Percentiles rank a stretch among this genome's conserved stretches.
phyloP scores from a whole-genome alignment of 2,888 invertebrate genomes.

The Apodemia mormo region DNA sequence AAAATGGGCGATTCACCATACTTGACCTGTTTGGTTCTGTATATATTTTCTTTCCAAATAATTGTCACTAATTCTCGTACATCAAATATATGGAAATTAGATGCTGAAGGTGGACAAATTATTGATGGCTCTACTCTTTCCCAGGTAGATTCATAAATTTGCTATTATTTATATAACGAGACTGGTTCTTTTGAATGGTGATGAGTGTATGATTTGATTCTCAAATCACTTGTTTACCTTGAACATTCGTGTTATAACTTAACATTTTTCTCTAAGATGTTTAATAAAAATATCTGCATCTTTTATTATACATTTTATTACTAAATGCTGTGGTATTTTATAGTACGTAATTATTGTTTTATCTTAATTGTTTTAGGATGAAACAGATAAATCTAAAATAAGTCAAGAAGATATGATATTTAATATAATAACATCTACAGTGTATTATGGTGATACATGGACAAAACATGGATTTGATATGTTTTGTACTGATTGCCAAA shows the following conservation, averaged over 20 bases:
- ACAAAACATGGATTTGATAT: conserved; percentile 84
- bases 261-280: neutral
- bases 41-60: conserved; percentile 87
- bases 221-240: conserved; percentile 36
- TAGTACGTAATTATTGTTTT: too few relatives aligned
- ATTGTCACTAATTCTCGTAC: conserved; percentile 89
- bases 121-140: conserved; percentile 83
- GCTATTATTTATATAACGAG: conserved; percentile 30
- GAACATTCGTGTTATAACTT: conserved; percentile 20
- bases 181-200: neutral
- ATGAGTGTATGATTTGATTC: conserved; percentile 4
- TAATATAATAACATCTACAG: conserved; percentile 88
- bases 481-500: conserved; percentile 84
- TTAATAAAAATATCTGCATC: neutral
- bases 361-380: conserved; percentile 57
- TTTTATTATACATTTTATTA: too few relatives aligned
- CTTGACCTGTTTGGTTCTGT: conserved; percentile 84
- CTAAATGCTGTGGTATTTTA: too few relatives aligned
- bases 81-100: conserved; percentile 91
- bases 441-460: conserved; percentile 85
- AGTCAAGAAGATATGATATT: conserved; percentile 86
- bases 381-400: conserved; percentile 63
- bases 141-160: conserved; percentile 63
- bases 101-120: conserved; percentile 88
- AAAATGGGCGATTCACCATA: conserved; percentile 82